Evolutionary conservation across 2,797 vertebrate genomes (phyloP), one percentile per base, ranked within the genome.

Genomic region (Huso huso): DNA sequence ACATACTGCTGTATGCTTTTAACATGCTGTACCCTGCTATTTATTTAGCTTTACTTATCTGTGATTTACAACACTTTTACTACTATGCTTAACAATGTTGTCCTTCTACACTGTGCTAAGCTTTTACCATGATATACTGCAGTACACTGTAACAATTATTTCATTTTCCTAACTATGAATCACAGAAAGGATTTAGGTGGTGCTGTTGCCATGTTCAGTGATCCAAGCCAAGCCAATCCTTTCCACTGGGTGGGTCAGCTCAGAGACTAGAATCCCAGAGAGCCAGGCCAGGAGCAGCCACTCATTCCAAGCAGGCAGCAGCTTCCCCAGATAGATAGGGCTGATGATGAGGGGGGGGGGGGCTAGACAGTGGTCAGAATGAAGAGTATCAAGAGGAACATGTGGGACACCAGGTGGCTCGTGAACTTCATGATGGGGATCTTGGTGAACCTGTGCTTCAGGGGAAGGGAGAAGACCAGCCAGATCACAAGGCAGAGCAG

Each of bases 401-500:
- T 62, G 57, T 84, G 83, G 23, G 82, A 85, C 18, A 81, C 83
- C 75, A 85, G 74, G 55, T 85, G 77, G 68, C 77, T 81, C 80
- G 82, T 82, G 68, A 84, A 84, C 72, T 85, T 85, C 64, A 84
- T 68, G 49, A 85, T 81, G 6, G 83, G 83, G 64, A 81, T 76
- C 48, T 71, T 79, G 70, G 73, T 76, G 67, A 80, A 80, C 59
- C 71, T 75, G 74, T 82, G 79, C 63, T 69, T 76, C 18, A 81
- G 73, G 3, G 82, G 83, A 69, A 83, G 74, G 18, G 81, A 82
- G 53, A 85, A 75, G 3, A 55, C 69, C 63, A 83, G 69, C 83
- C 82, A 84, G 53, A 85, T 72, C 0, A 70, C 76, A 1, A 80
- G 82, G 57, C 81, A 85, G 0, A 74, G 15, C 51, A 83, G 75